A percentile compares a stretch with the other conserved stretches of the same genome.
Conservation (phyloP, 2,797 vertebrate species). For the Diglossa cyanea region DNA sequence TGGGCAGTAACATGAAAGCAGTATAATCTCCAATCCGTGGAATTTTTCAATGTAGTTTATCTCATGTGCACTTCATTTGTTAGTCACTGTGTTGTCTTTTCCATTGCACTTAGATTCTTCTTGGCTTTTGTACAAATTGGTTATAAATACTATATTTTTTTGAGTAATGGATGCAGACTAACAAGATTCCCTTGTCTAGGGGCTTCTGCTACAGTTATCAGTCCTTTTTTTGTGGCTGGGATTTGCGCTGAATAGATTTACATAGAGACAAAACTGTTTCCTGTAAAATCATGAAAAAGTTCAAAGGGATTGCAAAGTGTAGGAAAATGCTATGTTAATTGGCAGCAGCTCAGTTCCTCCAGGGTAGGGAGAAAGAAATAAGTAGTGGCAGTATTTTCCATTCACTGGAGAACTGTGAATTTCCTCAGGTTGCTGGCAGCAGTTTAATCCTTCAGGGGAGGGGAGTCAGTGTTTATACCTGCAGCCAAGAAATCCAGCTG, state of each 20-base stretch:
- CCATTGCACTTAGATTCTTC: not conserved
- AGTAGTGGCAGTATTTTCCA: constrained; percentile 13
- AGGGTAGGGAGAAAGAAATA: constrained; percentile 23
- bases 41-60: not conserved
- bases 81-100: constrained; percentile 16
- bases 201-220: constrained; percentile 27
- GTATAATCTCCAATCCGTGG: not conserved
- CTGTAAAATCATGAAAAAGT: constrained; percentile 24
- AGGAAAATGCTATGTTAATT: constrained; percentile 49
- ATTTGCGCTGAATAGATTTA: constrained; percentile 40
- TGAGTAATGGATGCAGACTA: not conserved
- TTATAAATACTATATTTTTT: not conserved
- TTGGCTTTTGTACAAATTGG: not conserved
- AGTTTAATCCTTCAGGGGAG: constrained; percentile 31
- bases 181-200: not conserved
- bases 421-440: constrained; percentile 26
- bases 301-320: constrained; percentile 49
- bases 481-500: constrained; percentile 53
- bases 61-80: not conserved
- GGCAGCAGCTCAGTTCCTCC: constrained; percentile 28
- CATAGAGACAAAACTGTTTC: constrained; percentile 33
- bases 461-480: constrained; percentile 21
- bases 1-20: not conserved
- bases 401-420: constrained; percentile 9
- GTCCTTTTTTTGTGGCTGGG: not conserved